Percentiles rank a stretch among this genome's conserved stretches.
These are phyloP conservation scores for Callyntrura guangdongensis DNA, from an alignment of 2,888 invertebrate genomes.

Conservation along the genomic window DNA sequence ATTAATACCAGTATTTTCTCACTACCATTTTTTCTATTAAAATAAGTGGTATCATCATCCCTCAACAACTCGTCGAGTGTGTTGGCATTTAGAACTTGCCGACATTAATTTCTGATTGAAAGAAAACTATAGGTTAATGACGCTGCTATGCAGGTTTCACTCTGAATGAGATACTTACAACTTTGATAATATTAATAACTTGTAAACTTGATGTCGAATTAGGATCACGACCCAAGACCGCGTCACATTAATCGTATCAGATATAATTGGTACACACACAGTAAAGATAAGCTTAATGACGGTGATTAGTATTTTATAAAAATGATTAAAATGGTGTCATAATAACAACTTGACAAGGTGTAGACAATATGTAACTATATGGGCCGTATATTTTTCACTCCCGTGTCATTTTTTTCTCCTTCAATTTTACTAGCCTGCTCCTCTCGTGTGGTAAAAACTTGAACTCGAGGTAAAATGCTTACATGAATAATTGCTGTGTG, in stretches of 20 bases:
- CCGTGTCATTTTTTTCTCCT: no score
- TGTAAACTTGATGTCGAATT: background rate
- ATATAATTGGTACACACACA: background rate
- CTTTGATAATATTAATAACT: constrained; percentile 36
- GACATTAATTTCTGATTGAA: constrained; percentile 12
- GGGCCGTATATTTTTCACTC: no score
- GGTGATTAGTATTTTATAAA: constrained; percentile 21
- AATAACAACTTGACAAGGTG: constrained; percentile 31
- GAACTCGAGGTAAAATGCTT: no score
- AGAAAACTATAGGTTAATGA: constrained; percentile 36
- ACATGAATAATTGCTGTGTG: no score
- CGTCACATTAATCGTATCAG: background rate
- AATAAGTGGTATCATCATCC: constrained; percentile 7
- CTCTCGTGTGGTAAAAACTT: no score
- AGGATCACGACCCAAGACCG: constrained; percentile 13
- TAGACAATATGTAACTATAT: background rate
- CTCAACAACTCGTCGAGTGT: background rate
- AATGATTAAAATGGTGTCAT: constrained; percentile 50
- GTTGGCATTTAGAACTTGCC: constrained; percentile 7
- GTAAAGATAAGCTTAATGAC: constrained; percentile 43
- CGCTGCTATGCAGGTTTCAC: background rate
- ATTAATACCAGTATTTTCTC: constrained; percentile 22
- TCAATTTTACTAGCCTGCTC: no score
- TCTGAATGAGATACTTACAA: background rate
- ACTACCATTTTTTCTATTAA: constrained; percentile 27